Evolutionary conservation across 2,888 invertebrate species (phyloP), one percentile per base, ranked within the genome.

Genomic region (Erebia palarica): DNA sequence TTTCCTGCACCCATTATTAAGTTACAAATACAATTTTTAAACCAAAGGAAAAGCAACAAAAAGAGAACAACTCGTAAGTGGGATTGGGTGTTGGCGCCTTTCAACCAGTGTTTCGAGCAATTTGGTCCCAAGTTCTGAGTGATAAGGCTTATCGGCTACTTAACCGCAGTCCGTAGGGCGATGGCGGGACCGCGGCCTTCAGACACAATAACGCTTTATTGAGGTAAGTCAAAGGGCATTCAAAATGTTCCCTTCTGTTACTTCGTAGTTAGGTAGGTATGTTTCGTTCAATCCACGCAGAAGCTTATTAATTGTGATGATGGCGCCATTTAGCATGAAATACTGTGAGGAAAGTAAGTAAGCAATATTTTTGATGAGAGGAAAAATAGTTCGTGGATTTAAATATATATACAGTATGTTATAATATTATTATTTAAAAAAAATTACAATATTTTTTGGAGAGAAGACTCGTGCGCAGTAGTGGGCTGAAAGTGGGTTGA

Each of bases 121-220:
- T 75, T 74, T 72, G 59, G 73, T 75, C 75, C 73, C 75, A 78
- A 77, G 76, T 78, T 76, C 72, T 57, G 69, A 65, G 69, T 74
- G 77, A 78, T 78, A 75, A 73, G 70, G 71, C 76, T 75, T 79
- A 79, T 78, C 77, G 75, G 74, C 75, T 75, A 76, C 77, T 78
- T 74, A 77, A 76, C 77, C 78, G 74, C 77, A 74, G 36, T 36
- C 36, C 36, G 36, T 7, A 36, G 36, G 76, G 76, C 76, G 75
- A 64, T 42, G 69, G 68, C 65, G 72, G 65, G 73, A 69, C 72
- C 69, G 59, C 57, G 68, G 57, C 70, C 65, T 68, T 74, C 73
- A 73, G 76, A 74, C 75, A 78, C 73, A 73, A 75, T 76, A 77
- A 74, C 75, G 75, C 73, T 77, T 76, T 75, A 76, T 72, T 68